Evolutionary conservation across 2,888 invertebrate species (phyloP), one percentile per base, ranked within the genome.

Genomic region (Machimus atricapillus): DNA sequence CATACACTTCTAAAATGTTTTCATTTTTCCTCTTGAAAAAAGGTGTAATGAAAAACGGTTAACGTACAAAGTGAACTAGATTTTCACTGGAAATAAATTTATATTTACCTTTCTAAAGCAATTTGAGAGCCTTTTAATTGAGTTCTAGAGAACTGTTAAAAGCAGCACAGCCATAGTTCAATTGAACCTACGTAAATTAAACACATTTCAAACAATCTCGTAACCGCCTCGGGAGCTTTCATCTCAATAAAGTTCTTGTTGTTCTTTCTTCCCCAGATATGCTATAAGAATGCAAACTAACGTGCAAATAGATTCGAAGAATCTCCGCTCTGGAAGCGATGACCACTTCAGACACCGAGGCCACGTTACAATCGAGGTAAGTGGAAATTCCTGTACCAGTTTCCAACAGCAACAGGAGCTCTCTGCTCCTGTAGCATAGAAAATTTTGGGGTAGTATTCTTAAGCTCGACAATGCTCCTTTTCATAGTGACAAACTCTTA

Each of bases 221-320:
- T 7, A 19, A n/a, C 56, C 19, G 23, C 23, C 66, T 66, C 19
- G 27, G 12, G 14, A 66, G 66, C 66, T 66, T 56, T 66, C 12
- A 23, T 37, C 76, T 76, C 40, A 76, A 76, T 76, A 37, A 76
- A 76, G 27, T 76, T 34, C 34, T 76, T 40, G 14, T 37, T n/a
- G 9, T 76, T 76, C 31, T 76, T 76, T 37, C 27, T 66, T 12
- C 82, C 66, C n/a, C 37, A 82, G 96, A 91, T 94, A 94, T 90
- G 85, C 85, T 46, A 16, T 85, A 74, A 66, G 88, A 89, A 96
- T 96, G 96, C 96, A 96, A 94, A 96, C 96, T 56, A 96, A 96
- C 92, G 96, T 96, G 89, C 96, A 96, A 92, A 96, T 96, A 86
- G 96, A 96, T 92, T 94, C 95, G 16, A 96, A 95, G 92, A 94